Evolutionary conservation across 2,888 invertebrate genomes (phyloP).

Genomic region (Apamea anceps): DNA sequence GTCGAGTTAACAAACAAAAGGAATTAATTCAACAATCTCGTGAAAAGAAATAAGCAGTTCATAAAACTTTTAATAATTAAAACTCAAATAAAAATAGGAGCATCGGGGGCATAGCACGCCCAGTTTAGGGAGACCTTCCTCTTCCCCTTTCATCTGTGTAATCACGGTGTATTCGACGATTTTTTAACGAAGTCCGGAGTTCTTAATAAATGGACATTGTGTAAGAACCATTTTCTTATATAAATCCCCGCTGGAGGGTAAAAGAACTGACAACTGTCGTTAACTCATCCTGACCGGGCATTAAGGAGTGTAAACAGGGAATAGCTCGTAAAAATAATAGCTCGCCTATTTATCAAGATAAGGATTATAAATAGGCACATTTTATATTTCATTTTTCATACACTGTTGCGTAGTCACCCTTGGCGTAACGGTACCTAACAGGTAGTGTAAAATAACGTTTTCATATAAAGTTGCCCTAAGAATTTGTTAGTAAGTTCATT

Average conservation of each 20-base stretch:
- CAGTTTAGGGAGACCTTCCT: slow-evolving; percentile 71
- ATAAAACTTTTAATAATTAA: slow-evolving; percentile 90
- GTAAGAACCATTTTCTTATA: slow-evolving; percentile 76
- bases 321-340: slow-evolving; percentile 83
- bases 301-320: slow-evolving; percentile 86
- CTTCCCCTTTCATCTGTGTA: slow-evolving; percentile 35
- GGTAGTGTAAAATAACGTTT: slow-evolving; percentile 2
- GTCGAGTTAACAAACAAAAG: slow-evolving; percentile 87
- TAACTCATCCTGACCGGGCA: slow-evolving; percentile 85
- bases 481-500: not conserved
- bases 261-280: slow-evolving; percentile 88
- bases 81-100: slow-evolving; percentile 88
- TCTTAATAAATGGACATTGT: slow-evolving; percentile 73
- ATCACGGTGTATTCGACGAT: slow-evolving; percentile 34
- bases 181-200: slow-evolving; percentile 65
- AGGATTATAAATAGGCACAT: slow-evolving; percentile 62
- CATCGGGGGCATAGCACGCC: slow-evolving; percentile 73
- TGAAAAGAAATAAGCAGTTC: slow-evolving; percentile 90
- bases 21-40: slow-evolving; percentile 89
- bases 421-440: not conserved
- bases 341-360: slow-evolving; percentile 74
- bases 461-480: not conserved
- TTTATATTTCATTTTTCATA: slow-evolving; percentile 58
- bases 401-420: slow-evolving; percentile 17
- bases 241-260: slow-evolving; percentile 81